Evolutionary conservation across 1,140 invertebrate genomes (phyloP).

Genomic region (Agrilus planipennis): DNA sequence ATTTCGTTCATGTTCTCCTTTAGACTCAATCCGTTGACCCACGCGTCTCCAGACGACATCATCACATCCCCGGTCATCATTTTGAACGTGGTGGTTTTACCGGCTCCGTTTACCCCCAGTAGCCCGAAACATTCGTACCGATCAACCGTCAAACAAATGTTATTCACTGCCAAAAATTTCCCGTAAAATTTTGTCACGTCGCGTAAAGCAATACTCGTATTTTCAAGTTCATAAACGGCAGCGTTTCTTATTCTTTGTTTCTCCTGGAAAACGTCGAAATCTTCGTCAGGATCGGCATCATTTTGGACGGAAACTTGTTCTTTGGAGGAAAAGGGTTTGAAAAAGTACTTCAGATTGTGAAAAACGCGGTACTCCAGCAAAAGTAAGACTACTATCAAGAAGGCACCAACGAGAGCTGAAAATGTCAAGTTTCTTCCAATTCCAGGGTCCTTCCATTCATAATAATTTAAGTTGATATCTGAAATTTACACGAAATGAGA

Average conservation of each 20-base stretch:
- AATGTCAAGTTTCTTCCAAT: slow-evolving; percentile 35
- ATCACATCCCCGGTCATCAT: slow-evolving; percentile 74
- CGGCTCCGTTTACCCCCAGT: slow-evolving; percentile 67
- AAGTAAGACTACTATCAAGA: slow-evolving; percentile 35
- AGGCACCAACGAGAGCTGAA: slow-evolving; percentile 29
- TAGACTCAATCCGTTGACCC: slow-evolving; percentile 35
- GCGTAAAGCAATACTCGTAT: slow-evolving; percentile 34
- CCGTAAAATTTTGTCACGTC: slow-evolving; percentile 56
- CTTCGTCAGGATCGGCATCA: slow-evolving; percentile 2
- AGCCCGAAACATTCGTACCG: slow-evolving; percentile 75
- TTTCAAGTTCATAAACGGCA: slow-evolving; percentile 2
- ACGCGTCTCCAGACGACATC: slow-evolving; percentile 30
- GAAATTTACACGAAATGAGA: background rate
- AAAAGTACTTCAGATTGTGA: slow-evolving; percentile 32
- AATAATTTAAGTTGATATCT: background rate
- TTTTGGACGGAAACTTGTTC: background rate
- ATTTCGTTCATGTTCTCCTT: slow-evolving; percentile 40
- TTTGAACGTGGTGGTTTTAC: slow-evolving; percentile 75
- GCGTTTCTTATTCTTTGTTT: slow-evolving; percentile 8
- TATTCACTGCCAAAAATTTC: slow-evolving; percentile 54
- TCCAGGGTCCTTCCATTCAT: slow-evolving; percentile 34
- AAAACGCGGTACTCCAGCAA: slow-evolving; percentile 37
- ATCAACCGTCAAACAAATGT: slow-evolving; percentile 49
- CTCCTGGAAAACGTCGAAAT: slow-evolving; percentile 14
- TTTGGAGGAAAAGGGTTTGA: background rate